phyloP scores from a whole-genome alignment of 2,888 invertebrate species.

The Aphodius sticticus region DNA sequence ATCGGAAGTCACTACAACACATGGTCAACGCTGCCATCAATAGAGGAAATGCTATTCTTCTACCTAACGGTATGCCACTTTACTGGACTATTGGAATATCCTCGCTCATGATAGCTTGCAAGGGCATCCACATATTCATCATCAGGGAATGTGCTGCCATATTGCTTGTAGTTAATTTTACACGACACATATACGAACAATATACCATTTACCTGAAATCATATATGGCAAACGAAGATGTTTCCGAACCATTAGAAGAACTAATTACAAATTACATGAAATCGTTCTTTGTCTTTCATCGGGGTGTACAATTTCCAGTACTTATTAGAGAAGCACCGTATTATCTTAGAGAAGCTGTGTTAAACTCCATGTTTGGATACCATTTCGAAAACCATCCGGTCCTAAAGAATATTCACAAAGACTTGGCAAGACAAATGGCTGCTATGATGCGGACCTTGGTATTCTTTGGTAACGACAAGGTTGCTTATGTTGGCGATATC shows the following conservation, averaged over 20 bases:
- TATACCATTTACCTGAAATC: conserved; percentile 29
- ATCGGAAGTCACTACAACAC: conserved; percentile 17
- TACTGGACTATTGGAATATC: conserved; percentile 8
- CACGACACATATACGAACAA: conserved; percentile 25
- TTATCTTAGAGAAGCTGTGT: conserved; percentile 45
- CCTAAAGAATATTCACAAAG: conserved; percentile 44
- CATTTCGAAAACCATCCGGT: conserved; percentile 44
- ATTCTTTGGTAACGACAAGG: conserved; percentile 46
- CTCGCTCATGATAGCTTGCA: conserved; percentile 20
- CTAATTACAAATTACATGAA: conserved; percentile 27
- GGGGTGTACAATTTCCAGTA: conserved; percentile 31
- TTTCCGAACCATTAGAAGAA: conserved; percentile 28
- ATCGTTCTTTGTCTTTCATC: conserved; percentile 28
- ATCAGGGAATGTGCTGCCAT: conserved; percentile 33
- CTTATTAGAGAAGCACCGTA: conserved; percentile 45
- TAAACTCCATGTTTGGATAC: conserved; percentile 47
- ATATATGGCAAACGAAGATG: conserved; percentile 29
- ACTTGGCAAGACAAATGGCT: conserved; percentile 46
- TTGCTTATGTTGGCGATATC: conserved; percentile 45
- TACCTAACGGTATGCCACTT: not conserved
- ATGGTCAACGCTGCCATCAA: conserved; percentile 19
- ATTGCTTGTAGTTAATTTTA: conserved; percentile 27
- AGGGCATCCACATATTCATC: conserved; percentile 25
- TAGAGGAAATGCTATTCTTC: not conserved
- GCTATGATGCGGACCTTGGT: conserved; percentile 41